A percentile compares a stretch with the other conserved stretches of the same genome.
Conservation (phyloP, 2,113 vertebrate species). For the Sorex araneus region DNA sequence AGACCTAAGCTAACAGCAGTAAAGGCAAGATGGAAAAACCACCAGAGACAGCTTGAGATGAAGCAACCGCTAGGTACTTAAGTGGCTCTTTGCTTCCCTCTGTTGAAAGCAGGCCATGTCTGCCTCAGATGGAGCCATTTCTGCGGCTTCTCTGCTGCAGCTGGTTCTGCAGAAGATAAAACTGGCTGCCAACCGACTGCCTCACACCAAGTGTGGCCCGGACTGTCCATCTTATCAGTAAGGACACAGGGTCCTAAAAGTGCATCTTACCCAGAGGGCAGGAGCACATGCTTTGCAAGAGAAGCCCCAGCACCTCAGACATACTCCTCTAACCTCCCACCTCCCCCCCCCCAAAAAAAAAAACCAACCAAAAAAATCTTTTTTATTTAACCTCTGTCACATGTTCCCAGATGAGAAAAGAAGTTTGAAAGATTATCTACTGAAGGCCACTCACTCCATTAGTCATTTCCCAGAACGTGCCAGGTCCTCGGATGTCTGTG, state of each 20-base stretch:
- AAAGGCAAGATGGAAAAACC: background rate
- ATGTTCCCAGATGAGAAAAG: conserved; percentile 40
- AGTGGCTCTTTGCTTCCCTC: background rate
- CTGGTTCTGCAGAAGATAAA: conserved; percentile 19
- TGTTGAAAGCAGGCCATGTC: background rate
- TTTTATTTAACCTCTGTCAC: background rate
- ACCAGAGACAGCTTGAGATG: background rate
- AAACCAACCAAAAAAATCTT: background rate
- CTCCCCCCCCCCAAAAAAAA: background rate
- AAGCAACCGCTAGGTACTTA: background rate
- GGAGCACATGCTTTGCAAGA: background rate
- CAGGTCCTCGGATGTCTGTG: background rate
- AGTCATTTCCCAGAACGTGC: background rate
- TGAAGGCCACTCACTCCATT: background rate
- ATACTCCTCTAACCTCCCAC: too few relatives aligned
- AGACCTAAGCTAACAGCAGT: background rate
- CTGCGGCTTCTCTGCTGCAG: background rate
- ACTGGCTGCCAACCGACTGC: background rate
- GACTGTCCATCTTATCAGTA: background rate
- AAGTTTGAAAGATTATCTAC: background rate
- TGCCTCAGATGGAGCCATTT: background rate
- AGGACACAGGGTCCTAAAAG: background rate
- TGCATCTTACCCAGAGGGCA: background rate
- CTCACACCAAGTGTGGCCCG: background rate
- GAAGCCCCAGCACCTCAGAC: background rate